Evolutionary conservation across 2,888 invertebrate species (phyloP).

Genomic region (Scelioninae gen. 2): DNA sequence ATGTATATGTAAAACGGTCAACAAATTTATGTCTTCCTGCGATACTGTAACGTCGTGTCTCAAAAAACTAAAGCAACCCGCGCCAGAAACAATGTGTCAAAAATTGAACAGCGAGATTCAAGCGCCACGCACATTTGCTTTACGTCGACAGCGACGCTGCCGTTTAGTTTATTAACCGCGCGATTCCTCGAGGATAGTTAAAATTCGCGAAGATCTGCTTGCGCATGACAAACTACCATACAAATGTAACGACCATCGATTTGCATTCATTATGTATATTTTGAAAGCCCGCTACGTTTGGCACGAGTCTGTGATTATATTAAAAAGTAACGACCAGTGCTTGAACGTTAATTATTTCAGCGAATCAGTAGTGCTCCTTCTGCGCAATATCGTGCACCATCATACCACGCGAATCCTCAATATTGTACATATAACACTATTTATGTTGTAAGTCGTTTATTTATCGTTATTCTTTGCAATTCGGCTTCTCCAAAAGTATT

Average conservation of each 20-base stretch:
- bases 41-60: conserved; percentile 27
- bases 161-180: too few species aligned
- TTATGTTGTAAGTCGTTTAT: conserved; percentile 51
- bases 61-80: conserved; percentile 2
- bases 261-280: too few species aligned
- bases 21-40: conserved; percentile 49
- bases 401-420: conserved; percentile 30
- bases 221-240: conserved; percentile 7
- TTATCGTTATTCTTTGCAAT: conserved; percentile 47
- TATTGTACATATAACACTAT: conserved; percentile 51
- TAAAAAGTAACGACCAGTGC: conserved; percentile 57
- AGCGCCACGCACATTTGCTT: too few species aligned
- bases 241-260: conserved; percentile 23
- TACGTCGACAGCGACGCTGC: too few species aligned
- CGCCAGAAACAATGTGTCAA: conserved; percentile 45
- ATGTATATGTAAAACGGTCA: conserved; percentile 7
- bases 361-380: conserved; percentile 32
- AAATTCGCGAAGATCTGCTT: too few species aligned
- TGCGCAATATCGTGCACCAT: conserved; percentile 29
- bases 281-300: conserved; percentile 67
- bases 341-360: conserved; percentile 46
- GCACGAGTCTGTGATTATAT: conserved; percentile 69
- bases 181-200: too few species aligned
- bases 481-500: conserved; percentile 41
- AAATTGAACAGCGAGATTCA: conserved; percentile 16